Conservation (phyloP, 2,888 invertebrate species). For the Auanema sp. region DNA sequence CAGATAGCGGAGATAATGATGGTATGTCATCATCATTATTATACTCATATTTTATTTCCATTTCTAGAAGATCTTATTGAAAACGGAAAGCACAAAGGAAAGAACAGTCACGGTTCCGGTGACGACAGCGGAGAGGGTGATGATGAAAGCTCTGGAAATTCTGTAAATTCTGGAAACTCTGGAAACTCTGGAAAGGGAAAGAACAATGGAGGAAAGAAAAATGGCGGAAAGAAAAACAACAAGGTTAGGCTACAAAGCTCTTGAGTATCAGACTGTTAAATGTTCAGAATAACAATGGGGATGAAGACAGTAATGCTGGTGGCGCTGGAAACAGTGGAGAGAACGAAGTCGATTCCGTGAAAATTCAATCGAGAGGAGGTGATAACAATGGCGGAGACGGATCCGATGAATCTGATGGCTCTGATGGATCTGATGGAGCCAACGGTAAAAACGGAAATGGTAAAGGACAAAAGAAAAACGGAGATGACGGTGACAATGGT, state of each 20-base stretch:
- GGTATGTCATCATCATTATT: too few relatives aligned
- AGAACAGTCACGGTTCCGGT: conserved; percentile 10
- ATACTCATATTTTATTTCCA: background rate
- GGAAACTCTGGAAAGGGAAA: conserved; percentile 1
- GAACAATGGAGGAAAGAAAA: conserved; percentile 6
- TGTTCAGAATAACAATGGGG: background rate
- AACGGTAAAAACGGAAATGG: background rate
- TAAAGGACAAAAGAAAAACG: conserved; percentile 8
- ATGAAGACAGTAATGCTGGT: conserved; percentile 8
- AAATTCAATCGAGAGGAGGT: conserved; percentile 9
- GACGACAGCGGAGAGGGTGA: conserved; percentile 12
- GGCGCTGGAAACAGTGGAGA: conserved; percentile 8
- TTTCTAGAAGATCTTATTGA: background rate
- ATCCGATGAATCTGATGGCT: conserved; percentile 3
- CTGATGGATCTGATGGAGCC: conserved; percentile 2
- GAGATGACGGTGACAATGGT: background rate
- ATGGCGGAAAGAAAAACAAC: background rate
- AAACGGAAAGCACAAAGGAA: conserved; percentile 5
- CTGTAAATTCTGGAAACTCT: too few relatives aligned
- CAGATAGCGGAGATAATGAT: background rate
- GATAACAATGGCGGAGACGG: conserved; percentile 19
- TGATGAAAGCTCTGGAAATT: background rate
- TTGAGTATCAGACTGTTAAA: too few relatives aligned
- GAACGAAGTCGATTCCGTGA: conserved; percentile 1
- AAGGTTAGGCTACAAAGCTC: too few relatives aligned